These are phyloP conservation scores for Phenganax stokvisi DNA, from an alignment of 92 coral and sea anemone genomes.

Conservation along the genomic window DNA sequence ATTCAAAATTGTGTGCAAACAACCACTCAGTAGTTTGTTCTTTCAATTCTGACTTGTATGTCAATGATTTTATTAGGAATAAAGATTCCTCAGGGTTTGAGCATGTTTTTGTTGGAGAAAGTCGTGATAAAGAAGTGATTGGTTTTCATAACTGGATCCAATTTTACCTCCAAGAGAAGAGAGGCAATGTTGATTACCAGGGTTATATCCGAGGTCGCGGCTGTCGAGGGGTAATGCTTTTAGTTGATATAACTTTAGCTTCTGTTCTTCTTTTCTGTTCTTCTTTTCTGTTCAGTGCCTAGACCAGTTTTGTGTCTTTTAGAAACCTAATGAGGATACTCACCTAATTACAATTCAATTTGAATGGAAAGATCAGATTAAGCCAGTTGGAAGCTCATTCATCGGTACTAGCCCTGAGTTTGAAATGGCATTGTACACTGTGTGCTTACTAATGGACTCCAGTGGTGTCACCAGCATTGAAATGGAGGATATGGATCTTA, in stretches of 20 bases:
- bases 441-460: constrained; percentile 78
- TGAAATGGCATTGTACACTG: constrained; percentile 85
- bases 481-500: constrained; percentile 88
- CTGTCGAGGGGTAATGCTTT: constrained; percentile 41
- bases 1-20: neutral
- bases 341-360: constrained; percentile 86
- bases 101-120: constrained; percentile 97
- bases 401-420: constrained; percentile 99
- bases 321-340: constrained; percentile 72
- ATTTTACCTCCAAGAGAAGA: constrained; percentile 88
- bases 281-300: neutral
- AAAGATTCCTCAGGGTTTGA: constrained; percentile 95
- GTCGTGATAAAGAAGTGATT: constrained; percentile 77
- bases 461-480: constrained; percentile 67
- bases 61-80: constrained; percentile 25
- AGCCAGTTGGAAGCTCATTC: constrained; percentile 92
- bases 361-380: constrained; percentile 77
- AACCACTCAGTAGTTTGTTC: neutral
- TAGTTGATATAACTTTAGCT: neutral
- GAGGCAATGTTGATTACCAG: constrained; percentile 80
- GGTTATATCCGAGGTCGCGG: constrained; percentile 83
- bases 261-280: neutral
- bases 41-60: neutral
- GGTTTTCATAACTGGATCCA: constrained; percentile 99
- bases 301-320: neutral